These are phyloP conservation scores for Coenobita brevimanus DNA, from an alignment of 1,140 invertebrate genomes.

Conservation along the genomic window DNA sequence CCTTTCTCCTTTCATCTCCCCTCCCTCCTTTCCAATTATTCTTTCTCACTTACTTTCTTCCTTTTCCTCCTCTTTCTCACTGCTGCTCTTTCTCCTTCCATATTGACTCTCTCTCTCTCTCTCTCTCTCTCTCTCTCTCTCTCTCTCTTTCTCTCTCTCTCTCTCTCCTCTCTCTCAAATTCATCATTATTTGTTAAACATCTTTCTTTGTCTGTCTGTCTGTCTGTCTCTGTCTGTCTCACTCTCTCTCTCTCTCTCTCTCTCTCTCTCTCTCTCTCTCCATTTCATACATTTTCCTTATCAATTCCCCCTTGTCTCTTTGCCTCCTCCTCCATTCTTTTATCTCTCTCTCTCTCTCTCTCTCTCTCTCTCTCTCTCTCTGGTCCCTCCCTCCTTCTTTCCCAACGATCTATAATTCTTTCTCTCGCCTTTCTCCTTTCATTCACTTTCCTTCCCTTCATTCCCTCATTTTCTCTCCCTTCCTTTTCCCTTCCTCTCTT, in stretches of 20 bases:
- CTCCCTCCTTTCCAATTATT: no score
- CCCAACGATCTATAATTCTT: no score
- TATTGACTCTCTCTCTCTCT: not conserved
- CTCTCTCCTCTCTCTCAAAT: not conserved
- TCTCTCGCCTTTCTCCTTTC: not conserved
- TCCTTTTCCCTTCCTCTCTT: not conserved
- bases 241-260: not conserved
- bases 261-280: not conserved
- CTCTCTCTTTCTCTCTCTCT: not conserved
- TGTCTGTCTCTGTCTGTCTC: not conserved
- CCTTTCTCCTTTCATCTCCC: not conserved
- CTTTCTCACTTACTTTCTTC: no score
- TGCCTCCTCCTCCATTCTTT: no score
- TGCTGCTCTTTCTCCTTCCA: not conserved
- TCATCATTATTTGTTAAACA: not conserved
- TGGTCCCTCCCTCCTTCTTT: no score
- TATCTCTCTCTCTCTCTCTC: no score
- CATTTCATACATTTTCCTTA: not conserved
- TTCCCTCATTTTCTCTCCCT: not conserved
- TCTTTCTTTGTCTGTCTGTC: no score
- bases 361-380: no score
- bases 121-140: not conserved
- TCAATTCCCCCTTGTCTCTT: not conserved
- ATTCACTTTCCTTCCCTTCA: not conserved
- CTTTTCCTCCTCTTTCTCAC: not conserved